Evolutionary conservation across 2,888 invertebrate species (phyloP), one percentile per base, ranked within the genome.

Genomic region (Ditula angustiorana): DNA sequence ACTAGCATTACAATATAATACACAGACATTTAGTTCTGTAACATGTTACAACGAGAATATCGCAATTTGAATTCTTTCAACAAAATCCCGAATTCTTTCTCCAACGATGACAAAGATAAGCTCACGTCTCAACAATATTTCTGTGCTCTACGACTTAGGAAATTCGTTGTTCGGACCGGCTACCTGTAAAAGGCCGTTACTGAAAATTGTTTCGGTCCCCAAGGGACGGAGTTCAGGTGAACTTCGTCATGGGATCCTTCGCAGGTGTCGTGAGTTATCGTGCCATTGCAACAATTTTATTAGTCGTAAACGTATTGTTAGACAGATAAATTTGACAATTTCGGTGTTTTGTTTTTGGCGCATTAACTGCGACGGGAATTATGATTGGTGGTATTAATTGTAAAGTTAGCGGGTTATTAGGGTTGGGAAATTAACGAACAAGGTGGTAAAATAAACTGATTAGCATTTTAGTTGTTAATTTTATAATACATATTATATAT

Each of bases 251-350:
- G 83, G 77, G 85, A 85, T 79, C 80, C 71, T 78, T 77, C 74
- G 79, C 90, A 90, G 88, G 86, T 89, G 89, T 79, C 81, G 79
- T 86, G 86, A 90, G 77, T 85, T 88, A 90, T 86, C 71, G 82
- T 78, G 75, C 74, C 79, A 71, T 75, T 82, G 84, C 81, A 82
- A 76, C 77, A 74, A 78, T 81, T 84, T 82, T 84, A 83, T 82
- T 79, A 80, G 74, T 74, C 80, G 77, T 77, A 81, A 79, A 81
- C 74, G 74, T 69, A 61, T 58, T 61, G 55, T 69, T 67, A 53
- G 46, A 73, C 74, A 67, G 67, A 69, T 75, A 56, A 56, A 56
- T 37, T 56, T 56, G 33, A 23, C 53, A 53, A 53, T 53, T 53
- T 23, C 53, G 53, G n/a, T 23, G 23, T 53, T 53, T 11, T 53